Conservation (phyloP, 2,888 invertebrate genomes). For the Ectobius pallidus region DNA sequence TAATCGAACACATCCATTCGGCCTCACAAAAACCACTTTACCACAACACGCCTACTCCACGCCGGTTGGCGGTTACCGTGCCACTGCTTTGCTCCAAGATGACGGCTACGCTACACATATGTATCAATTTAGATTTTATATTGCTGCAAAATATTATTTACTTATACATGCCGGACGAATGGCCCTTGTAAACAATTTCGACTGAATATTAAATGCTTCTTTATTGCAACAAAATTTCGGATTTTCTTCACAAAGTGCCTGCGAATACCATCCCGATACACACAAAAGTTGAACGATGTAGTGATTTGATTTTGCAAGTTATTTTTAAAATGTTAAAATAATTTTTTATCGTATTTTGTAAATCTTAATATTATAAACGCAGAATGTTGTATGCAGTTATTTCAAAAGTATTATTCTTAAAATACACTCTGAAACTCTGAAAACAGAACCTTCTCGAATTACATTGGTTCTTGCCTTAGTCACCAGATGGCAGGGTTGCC, state of each 20-base stretch:
- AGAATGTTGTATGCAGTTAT: too few species aligned
- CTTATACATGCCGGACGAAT: not conserved
- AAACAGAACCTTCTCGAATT: conserved; percentile 22
- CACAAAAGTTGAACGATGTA: not conserved
- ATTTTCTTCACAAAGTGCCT: too few species aligned
- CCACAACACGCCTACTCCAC: conserved; percentile 19
- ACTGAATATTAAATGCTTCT: not conserved
- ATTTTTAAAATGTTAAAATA: too few species aligned
- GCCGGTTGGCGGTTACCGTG: conserved; percentile 15
- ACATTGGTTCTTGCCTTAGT: not conserved
- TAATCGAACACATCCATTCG: conserved; percentile 32
- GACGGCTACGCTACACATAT: not conserved
- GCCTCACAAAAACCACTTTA: conserved; percentile 24
- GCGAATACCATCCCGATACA: not conserved
- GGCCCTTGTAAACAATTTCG: too few species aligned
- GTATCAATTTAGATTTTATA: conserved; percentile 3
- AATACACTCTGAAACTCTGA: not conserved
- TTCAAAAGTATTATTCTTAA: too few species aligned
- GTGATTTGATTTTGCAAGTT: not conserved
- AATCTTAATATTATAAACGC: too few species aligned
- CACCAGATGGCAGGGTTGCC: conserved; percentile 1
- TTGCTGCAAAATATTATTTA: not conserved
- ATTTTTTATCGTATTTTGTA: too few species aligned
- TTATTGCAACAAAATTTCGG: not conserved
- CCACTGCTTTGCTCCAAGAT: conserved; percentile 22